phyloP scores from a whole-genome alignment of 2,797 vertebrate genomes.

The Ciconia nigra region DNA sequence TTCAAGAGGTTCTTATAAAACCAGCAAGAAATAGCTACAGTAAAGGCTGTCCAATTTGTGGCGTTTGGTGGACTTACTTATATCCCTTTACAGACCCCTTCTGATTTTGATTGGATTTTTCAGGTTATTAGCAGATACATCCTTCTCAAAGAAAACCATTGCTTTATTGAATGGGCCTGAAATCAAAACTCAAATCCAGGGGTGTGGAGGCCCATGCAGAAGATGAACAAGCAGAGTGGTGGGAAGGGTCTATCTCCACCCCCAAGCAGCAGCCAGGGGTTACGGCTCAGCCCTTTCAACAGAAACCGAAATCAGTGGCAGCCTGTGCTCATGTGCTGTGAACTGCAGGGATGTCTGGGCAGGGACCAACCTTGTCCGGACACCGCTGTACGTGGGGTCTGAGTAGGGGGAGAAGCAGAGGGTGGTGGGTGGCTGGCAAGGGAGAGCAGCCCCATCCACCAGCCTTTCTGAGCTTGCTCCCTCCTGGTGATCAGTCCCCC shows the following conservation, averaged over 20 bases:
- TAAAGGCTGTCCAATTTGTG: background rate
- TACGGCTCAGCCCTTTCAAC: accelerated
- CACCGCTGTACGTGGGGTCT: background rate
- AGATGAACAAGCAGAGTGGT: background rate
- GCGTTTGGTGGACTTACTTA: background rate
- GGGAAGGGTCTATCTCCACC: background rate
- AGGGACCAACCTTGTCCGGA: accelerated
- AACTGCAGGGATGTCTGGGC: accelerated
- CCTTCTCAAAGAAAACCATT: background rate
- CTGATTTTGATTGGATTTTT: background rate
- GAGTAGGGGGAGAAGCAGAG: background rate
- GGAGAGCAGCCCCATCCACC: background rate
- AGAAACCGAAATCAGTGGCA: accelerated
- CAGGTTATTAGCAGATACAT: background rate
- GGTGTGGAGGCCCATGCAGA: accelerated
- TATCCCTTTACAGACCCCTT: background rate
- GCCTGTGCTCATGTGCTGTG: background rate
- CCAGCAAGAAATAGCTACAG: background rate
- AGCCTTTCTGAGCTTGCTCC: background rate
- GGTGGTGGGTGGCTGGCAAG: accelerated
- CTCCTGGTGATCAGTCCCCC: accelerated
- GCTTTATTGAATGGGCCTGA: background rate
- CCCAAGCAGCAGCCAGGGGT: background rate
- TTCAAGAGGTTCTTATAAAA: background rate
- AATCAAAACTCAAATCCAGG: background rate